Base-by-base conservation (phyloP, 2,888 invertebrate species). In the Drosophila anomalata region DNA sequence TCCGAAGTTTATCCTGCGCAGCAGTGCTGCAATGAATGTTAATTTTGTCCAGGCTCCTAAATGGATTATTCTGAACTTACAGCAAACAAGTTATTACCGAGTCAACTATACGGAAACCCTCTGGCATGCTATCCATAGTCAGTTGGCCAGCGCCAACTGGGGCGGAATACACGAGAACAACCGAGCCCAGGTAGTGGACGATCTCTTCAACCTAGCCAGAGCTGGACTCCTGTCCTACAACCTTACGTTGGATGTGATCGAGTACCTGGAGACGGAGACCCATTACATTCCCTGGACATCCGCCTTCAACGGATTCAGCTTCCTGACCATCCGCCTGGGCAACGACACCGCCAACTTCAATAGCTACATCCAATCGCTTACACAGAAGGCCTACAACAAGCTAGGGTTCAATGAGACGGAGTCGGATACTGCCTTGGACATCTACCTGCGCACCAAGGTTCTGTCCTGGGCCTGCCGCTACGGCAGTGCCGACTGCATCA, bases 211-310 rank as follows among this genome's bases (percentile, higher is more conserved):
- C 90, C 93, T 96, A 61, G 96, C 96, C n/a, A 93, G 95, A 51
- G 93, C 94, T n/a, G 94, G 94, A 2, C 79, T 93, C 22, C 91
- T 95, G 69, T 82, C 90, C 0, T 96, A 96, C 86, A 89, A 91
- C 0, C 90, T 93, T n/a, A 94, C 95, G 0, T 93, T 97, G 46
- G 92, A 93, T 14, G 92, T 96, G 24, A 92, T 95, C 0, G 92
- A 93, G 1, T 98, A 96, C 92, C 92, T 98, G 70, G 90, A 92
- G 56, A 91, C 93, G 9, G 96, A 96, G 90, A 93, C 91, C 0
- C 93, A 95, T 12, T 96, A 96, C 80, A 92, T 95, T n/a, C 96
- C 97, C 0, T 97, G 97, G 97, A 92, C 93, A 5, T 93, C 96
- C 0, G 95, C 95, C 0, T 92, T 93, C 48, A 92, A 88, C 39